Evolutionary conservation across 2,888 invertebrate genomes (phyloP), one percentile per base, ranked within the genome.

Genomic region (Dryococelus australis): DNA sequence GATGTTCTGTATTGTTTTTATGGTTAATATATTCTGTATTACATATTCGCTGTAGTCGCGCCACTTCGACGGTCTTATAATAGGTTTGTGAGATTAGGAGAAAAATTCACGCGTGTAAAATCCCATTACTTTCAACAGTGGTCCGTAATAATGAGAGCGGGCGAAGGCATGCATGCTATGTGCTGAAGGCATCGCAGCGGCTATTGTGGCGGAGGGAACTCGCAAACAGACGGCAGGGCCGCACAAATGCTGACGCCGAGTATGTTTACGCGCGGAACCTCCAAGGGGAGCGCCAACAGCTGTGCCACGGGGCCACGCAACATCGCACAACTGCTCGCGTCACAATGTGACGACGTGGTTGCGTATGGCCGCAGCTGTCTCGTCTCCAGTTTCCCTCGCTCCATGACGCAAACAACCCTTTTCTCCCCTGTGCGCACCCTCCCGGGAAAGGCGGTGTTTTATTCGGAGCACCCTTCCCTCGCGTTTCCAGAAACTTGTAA

Each of bases 401-500:
- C 51, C 65, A 24, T n/a, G 24, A 20, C 13, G 65, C 65, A 65
- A 65, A 65, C 65, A 65, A 65, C 65, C 65, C 65, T 65, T 65
- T 24, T 65, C 65, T 51, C 51, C 20, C 51, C 20, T 4, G 35
- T 35, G 12, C 65, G 6, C 65, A n/a, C 65, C n/a, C n/a, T 9
- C 65, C 65, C 35, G 35, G 35, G 35, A 35, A 35, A 35, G 47
- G 12, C 47, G 12, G 16, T 47, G 47, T 47, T 47, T 47, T 47
- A 47, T 47, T 47, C 47, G 24, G 65, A 9, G 65, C 65, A n/a
- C 20, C 65, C 65, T 65, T 65, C 65, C 24, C n/a, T 65, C 65
- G 65, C n/a, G 65, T 65, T 65, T 65, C 65, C 65, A 65, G 65
- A 65, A 65, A 65, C 65, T 65, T n/a, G 65, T n/a, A n/a, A 65